These are phyloP conservation scores for Solea senegalensis DNA, from an alignment of 2,113 vertebrate species.

Conservation along the genomic window DNA sequence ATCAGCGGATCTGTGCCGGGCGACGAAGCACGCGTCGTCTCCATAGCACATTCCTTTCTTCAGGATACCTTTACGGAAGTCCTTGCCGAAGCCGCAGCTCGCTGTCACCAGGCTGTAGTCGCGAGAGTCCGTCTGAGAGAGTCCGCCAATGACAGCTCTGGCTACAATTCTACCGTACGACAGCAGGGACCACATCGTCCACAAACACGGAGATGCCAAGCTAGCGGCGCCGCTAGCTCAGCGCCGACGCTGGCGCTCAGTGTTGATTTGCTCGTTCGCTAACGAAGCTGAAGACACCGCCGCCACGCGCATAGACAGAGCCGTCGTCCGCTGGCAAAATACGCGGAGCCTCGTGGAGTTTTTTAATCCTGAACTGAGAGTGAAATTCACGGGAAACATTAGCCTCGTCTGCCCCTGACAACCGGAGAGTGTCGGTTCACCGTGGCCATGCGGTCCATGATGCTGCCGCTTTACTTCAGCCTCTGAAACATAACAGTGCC, in stretches of 20 bases:
- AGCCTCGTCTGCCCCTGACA: background rate
- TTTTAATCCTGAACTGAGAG: background rate
- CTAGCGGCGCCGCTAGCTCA: conserved; percentile 60
- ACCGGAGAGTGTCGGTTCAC: background rate
- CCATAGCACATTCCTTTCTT: conserved; percentile 99
- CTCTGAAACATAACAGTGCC: conserved; percentile 2
- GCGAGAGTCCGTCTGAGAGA: conserved; percentile 94
- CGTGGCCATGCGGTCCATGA: conserved; percentile 42
- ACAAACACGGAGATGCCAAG: conserved; percentile 43
- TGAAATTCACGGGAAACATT: conserved; percentile 14
- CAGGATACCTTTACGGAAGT: conserved; percentile 96
- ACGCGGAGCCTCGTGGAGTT: background rate
- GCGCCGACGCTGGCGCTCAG: conserved; percentile 29
- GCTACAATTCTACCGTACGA: conserved; percentile 97
- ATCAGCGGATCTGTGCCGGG: conserved; percentile 91
- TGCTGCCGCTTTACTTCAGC: conserved; percentile 15
- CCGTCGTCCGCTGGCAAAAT: background rate
- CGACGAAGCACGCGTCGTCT: conserved; percentile 97
- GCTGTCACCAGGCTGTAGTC: conserved; percentile 98
- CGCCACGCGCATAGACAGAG: conserved; percentile 28
- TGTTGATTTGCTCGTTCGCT: conserved; percentile 23
- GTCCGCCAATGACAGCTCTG: conserved; percentile 96
- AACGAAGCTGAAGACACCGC: background rate
- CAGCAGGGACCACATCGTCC: conserved; percentile 95
- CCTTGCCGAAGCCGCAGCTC: conserved; percentile 97